Percentiles rank a stretch among this genome's conserved stretches.
Evolutionary conservation across 2,113 vertebrate genomes (phyloP).

Genomic region (Lampris megalopsis): DNA sequence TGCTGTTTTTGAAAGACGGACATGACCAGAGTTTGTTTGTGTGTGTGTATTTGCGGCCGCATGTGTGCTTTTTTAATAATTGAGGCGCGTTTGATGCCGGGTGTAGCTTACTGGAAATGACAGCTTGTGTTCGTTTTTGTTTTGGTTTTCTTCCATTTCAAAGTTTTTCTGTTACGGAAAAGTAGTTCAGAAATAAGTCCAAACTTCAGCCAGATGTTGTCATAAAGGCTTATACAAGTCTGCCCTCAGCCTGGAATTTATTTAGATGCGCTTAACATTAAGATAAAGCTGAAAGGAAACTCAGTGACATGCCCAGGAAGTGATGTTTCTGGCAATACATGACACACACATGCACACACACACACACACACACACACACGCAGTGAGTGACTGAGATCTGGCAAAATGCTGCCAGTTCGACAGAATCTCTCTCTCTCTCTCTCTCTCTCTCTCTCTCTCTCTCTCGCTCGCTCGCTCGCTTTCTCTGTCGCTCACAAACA

Average conservation of each 20-base stretch:
- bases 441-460: slow-evolving; percentile 26
- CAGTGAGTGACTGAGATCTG: slow-evolving; percentile 60
- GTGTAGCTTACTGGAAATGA: slow-evolving; percentile 7
- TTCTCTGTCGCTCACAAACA: too few relatives aligned
- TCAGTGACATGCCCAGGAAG: slow-evolving; percentile 36
- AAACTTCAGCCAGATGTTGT: slow-evolving; percentile 57
- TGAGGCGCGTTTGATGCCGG: slow-evolving; percentile 12
- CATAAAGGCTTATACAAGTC: slow-evolving; percentile 65
- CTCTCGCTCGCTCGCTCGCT: background rate
- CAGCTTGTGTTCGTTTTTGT: slow-evolving; percentile 24
- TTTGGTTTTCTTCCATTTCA: slow-evolving; percentile 14
- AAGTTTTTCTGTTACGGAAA: slow-evolving; percentile 53
- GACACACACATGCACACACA: slow-evolving; percentile 2
- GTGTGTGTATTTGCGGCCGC: background rate
- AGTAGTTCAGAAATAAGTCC: slow-evolving; percentile 48
- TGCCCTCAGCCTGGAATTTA: slow-evolving; percentile 63
- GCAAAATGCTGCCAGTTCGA: slow-evolving; percentile 56
- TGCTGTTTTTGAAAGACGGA: background rate
- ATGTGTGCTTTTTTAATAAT: background rate
- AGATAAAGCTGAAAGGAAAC: slow-evolving; percentile 58
- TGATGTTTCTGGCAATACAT: slow-evolving; percentile 38
- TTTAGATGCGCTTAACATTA: slow-evolving; percentile 68
- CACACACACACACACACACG: background rate
- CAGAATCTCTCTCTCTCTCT: slow-evolving; percentile 50
- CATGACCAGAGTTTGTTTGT: background rate